Percentiles rank a stretch among this genome's conserved stretches.
Evolutionary conservation across 1,140 invertebrate genomes (phyloP).

Genomic region (Propsilocerus akamusi): DNA sequence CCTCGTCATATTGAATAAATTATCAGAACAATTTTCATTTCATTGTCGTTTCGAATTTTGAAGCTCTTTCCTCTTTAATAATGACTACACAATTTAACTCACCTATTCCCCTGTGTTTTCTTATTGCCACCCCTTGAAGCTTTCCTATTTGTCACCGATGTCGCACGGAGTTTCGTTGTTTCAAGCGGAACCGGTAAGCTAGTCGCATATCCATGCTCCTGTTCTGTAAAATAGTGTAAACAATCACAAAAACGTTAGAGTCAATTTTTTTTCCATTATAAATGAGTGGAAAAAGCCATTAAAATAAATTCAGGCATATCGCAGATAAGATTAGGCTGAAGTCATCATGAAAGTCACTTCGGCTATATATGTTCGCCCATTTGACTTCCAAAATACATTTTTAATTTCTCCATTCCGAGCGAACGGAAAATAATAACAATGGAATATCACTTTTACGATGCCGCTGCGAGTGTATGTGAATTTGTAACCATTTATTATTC

Average conservation of each 20-base stretch:
- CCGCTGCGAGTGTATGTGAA: too few relatives aligned
- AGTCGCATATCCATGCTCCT: conserved; percentile 2
- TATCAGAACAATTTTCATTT: too few relatives aligned
- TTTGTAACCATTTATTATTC: background rate
- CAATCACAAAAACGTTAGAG: background rate
- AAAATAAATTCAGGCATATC: background rate
- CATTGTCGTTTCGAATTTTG: too few relatives aligned
- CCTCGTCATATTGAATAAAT: too few relatives aligned
- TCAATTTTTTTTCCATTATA: background rate
- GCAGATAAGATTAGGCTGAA: too few relatives aligned
- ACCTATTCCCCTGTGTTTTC: conserved; percentile 1
- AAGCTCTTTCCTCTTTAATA: background rate
- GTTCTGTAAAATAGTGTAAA: background rate
- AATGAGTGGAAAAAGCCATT: conserved; percentile 2
- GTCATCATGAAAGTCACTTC: too few relatives aligned
- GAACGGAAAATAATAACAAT: too few relatives aligned
- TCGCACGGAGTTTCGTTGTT: background rate
- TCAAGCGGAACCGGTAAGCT: conserved; percentile 2
- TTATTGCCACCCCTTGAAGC: background rate
- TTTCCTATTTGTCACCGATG: conserved; percentile 1
- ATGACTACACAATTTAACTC: background rate
- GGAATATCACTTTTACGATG: too few relatives aligned
- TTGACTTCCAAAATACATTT: too few relatives aligned
- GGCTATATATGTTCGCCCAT: too few relatives aligned
- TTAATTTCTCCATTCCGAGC: too few relatives aligned